A percentile compares a stretch with the other conserved stretches of the same genome.
Evolutionary conservation across 2,888 invertebrate species (phyloP).

Genomic region (Itoplectis maculator): DNA sequence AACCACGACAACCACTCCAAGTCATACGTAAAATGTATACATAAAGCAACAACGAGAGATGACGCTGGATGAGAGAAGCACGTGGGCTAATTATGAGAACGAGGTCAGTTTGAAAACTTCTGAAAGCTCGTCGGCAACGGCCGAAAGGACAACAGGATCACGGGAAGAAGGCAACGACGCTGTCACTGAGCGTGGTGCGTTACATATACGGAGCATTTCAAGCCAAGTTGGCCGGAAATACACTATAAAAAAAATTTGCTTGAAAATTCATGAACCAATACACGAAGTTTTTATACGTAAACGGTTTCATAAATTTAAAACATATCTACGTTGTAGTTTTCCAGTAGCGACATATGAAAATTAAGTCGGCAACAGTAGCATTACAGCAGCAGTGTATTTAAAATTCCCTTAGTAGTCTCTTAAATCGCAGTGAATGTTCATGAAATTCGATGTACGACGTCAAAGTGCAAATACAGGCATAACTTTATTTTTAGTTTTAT

Average conservation of each 20-base stretch:
- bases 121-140: slow-evolving; percentile 15
- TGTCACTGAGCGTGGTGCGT: not conserved
- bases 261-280: not conserved
- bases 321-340: too few species aligned
- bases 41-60: slow-evolving; percentile 10
- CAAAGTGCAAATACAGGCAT: too few species aligned
- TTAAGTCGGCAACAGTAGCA: too few species aligned
- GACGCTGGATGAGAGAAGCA: slow-evolving; percentile 8
- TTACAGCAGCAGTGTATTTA: too few species aligned
- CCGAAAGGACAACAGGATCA: not conserved
- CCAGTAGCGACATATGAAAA: too few species aligned
- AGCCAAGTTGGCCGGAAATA: not conserved
- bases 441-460: too few species aligned
- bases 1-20: slow-evolving; percentile 4
- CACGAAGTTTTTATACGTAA: too few species aligned
- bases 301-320: too few species aligned
- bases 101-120: slow-evolving; percentile 44
- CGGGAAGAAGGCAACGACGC: not conserved
- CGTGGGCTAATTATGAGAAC: slow-evolving; percentile 47
- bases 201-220: slow-evolving; percentile 3
- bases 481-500: too few species aligned
- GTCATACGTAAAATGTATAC: slow-evolving; percentile 17
- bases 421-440: too few species aligned
- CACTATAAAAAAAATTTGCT: not conserved
- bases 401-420: too few species aligned